phyloP scores from a whole-genome alignment of 2,113 vertebrate genomes.

The Nothobranchius kuhntae region DNA sequence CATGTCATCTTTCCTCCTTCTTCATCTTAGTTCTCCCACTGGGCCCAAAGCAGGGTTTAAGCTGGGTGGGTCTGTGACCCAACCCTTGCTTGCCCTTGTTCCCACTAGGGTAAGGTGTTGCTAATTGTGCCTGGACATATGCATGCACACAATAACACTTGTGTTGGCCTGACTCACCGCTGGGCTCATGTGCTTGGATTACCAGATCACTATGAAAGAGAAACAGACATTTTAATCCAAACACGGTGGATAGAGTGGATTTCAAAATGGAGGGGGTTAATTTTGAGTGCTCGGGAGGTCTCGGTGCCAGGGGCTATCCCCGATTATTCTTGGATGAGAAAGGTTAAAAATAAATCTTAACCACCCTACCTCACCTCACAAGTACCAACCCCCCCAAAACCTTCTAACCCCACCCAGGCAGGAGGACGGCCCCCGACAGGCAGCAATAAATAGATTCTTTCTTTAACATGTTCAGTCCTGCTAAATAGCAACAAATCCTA shows the following conservation, averaged over 20 bases:
- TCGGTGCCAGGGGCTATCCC: constrained; percentile 66
- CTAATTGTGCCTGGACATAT: constrained; percentile 64
- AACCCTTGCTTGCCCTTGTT: constrained; percentile 36
- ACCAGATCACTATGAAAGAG: constrained; percentile 64
- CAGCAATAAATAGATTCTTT: constrained; percentile 85
- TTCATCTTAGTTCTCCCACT: constrained; percentile 40
- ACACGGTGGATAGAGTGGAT: constrained; percentile 54
- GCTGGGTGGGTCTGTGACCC: constrained; percentile 61
- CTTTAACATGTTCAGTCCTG: constrained; percentile 85
- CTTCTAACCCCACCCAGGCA: constrained; percentile 30
- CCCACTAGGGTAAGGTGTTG: constrained; percentile 52
- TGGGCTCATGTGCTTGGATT: constrained; percentile 72
- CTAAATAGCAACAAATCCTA: constrained; percentile 89
- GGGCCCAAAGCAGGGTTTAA: constrained; percentile 59
- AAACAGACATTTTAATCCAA: constrained; percentile 73
- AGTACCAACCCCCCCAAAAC: constrained; percentile 22
- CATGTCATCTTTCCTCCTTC: not conserved
- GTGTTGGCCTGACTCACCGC: constrained; percentile 56
- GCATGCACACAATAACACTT: constrained; percentile 33
- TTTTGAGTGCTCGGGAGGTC: constrained; percentile 38
- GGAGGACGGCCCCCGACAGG: constrained; percentile 72
- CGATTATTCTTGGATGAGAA: constrained; percentile 56
- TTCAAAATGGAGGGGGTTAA: constrained; percentile 19
- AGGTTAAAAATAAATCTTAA: constrained; percentile 46
- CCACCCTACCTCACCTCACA: constrained; percentile 30